phyloP scores from a whole-genome alignment of 2,888 invertebrate species.

The Notodonta dromedarius region DNA sequence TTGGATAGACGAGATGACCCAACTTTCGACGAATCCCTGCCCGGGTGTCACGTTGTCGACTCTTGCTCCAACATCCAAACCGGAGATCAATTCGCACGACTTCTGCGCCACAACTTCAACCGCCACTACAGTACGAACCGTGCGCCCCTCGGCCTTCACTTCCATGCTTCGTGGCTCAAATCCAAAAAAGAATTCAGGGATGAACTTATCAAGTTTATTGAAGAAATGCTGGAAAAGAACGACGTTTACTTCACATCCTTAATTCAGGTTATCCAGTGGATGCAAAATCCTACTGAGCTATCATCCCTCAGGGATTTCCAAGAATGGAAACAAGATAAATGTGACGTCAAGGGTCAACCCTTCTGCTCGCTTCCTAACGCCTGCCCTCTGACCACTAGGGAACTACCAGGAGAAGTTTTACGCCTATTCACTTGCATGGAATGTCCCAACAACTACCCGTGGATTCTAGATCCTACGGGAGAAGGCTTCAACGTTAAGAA shows the following conservation, averaged over 20 bases:
- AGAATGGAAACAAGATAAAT: conserved; percentile 96
- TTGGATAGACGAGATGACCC: conserved; percentile 96
- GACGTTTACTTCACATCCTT: conserved; percentile 97
- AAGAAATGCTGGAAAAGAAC: conserved; percentile 94
- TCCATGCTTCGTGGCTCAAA: conserved; percentile 98
- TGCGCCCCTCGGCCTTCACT: conserved; percentile 95
- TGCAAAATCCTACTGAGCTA: conserved; percentile 96
- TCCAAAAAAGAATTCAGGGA: conserved; percentile 97
- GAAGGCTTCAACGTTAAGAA: conserved; percentile 95
- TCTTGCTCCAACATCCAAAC: conserved; percentile 96
- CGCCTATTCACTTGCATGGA: conserved; percentile 98
- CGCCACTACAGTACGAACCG: conserved; percentile 96
- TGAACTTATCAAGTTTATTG: conserved; percentile 95
- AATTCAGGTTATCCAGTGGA: conserved; percentile 97
- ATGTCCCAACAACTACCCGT: conserved; percentile 97
- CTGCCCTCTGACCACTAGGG: conserved; percentile 94
- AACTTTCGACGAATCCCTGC: conserved; percentile 95
- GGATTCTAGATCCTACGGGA: conserved; percentile 97
- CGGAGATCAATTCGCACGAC: conserved; percentile 95
- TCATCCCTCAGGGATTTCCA: conserved; percentile 94
- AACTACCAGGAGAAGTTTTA: conserved; percentile 95
- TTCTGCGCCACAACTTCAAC: conserved; percentile 97
- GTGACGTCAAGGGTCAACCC: conserved; percentile 96
- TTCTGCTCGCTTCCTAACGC: conserved; percentile 96
- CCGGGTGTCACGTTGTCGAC: conserved; percentile 97